Conservation (phyloP, 2,113 vertebrate genomes). For the Sinocyclocheilus grahami region DNA sequence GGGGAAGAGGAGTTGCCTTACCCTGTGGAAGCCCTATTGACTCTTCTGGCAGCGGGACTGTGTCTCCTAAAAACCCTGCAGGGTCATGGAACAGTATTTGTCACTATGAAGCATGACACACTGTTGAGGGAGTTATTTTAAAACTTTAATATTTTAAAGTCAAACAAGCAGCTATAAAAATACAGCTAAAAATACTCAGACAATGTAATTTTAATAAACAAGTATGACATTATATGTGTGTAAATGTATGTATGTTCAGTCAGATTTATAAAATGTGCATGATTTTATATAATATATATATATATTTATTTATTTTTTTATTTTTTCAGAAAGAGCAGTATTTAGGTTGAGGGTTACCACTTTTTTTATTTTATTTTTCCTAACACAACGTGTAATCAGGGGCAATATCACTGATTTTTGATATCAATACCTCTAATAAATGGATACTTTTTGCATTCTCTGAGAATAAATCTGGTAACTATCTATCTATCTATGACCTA, state of each 20-base stretch:
- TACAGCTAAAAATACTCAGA: neutral
- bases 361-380: too few relatives aligned
- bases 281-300: too few relatives aligned
- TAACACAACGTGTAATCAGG: neutral
- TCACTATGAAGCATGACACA: neutral
- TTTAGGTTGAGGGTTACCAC: neutral
- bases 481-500: neutral
- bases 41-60: constrained; percentile 12
- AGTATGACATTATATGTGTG: neutral
- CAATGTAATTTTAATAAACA: neutral
- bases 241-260: too few relatives aligned
- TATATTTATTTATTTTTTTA: too few relatives aligned
- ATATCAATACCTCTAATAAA: neutral
- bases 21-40: constrained; percentile 27
- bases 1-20: constrained; percentile 40
- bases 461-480: neutral
- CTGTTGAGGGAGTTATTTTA: neutral
- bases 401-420: neutral
- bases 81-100: constrained; percentile 1
- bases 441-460: neutral
- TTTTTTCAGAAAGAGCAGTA: neutral
- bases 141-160: too few relatives aligned
- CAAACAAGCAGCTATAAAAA: neutral
- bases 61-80: constrained; percentile 1
- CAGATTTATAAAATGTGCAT: too few relatives aligned